Conservation (phyloP, 1,140 invertebrate species). For the Bombus cullumanus region DNA sequence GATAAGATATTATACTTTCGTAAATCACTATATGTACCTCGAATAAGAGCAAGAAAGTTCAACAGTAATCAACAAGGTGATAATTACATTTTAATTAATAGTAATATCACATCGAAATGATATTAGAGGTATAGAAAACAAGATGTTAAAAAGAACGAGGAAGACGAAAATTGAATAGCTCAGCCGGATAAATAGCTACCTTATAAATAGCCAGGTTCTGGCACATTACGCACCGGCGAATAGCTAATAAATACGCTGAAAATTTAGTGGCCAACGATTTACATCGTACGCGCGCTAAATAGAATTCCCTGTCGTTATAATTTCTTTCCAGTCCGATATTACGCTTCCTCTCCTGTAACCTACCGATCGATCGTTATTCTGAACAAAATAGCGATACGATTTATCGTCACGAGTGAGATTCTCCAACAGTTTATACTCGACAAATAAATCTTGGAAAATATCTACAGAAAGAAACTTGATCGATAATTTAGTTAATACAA, state of each 20-base stretch:
- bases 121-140: background rate
- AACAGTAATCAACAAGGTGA: no score
- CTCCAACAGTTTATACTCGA: background rate
- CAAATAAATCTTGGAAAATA: background rate
- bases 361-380: background rate
- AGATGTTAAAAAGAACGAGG: background rate
- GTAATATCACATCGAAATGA: no score
- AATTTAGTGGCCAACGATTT: conserved; percentile 31
- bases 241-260: conserved; percentile 27
- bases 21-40: background rate
- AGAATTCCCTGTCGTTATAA: background rate
- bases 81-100: background rate
- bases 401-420: background rate
- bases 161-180: conserved; percentile 27
- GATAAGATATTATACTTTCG: background rate
- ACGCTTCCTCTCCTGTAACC: background rate
- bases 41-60: background rate
- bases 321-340: background rate
- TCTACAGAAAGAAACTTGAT: background rate
- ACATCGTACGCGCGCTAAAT: conserved; percentile 2
- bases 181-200: background rate
- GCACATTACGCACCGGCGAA: conserved; percentile 15
- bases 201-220: conserved; percentile 20
- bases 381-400: background rate
- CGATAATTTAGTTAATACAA: background rate